Base-by-base conservation (phyloP, 2,113 vertebrate genomes). In the Mustela nigripes region DNA sequence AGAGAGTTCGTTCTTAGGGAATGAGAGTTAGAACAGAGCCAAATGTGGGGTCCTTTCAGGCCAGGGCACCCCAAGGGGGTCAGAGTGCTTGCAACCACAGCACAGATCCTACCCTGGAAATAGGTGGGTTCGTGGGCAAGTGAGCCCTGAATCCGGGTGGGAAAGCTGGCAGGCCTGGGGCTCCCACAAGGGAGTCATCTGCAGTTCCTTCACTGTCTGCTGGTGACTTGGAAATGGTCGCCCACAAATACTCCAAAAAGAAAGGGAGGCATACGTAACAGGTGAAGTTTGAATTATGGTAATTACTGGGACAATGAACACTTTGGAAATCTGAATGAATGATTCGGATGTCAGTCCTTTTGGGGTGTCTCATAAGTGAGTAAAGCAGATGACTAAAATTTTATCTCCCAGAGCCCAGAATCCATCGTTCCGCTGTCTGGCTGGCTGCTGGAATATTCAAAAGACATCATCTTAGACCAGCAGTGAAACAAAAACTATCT, bases 391-490 rank as follows among this genome's bases (percentile, higher is more conserved):
- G 60, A 89, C 50, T 96, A 82, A 87, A 31, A 24, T 39, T 69
- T 80, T 74, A 36, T n/a, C 86, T 95, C 80, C 69, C 78, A 91
- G 90, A 89, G 39, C 31, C 14, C 18, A 56, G 89, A 67, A 33
- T 69, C 58, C 67, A 48, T 81, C 62, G 81, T 84, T 36, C 89
- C 60, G 8, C 45, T 89, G 26, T 89, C 87, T 78, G n/a, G 2
- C 91, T 80, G 79, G 74, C 85, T 65, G 79, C 82, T 94, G 74
- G 24, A 76, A 65, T 92, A 65, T 92, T 69, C 82, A 76, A 56
- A 97, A 97, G 94, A 86, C 95, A 93, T 71, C 93, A 91, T 96
- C 98, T 93, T 93, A 96, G 76, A 97, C 95, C 58, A 85, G 67
- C 92, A 89, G 86, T 62, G 84, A 79, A 97, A 80, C 3, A 93